Evolutionary conservation across 1,140 invertebrate species (phyloP), one percentile per base, ranked within the genome.

Genomic region (Phortica variegata): DNA sequence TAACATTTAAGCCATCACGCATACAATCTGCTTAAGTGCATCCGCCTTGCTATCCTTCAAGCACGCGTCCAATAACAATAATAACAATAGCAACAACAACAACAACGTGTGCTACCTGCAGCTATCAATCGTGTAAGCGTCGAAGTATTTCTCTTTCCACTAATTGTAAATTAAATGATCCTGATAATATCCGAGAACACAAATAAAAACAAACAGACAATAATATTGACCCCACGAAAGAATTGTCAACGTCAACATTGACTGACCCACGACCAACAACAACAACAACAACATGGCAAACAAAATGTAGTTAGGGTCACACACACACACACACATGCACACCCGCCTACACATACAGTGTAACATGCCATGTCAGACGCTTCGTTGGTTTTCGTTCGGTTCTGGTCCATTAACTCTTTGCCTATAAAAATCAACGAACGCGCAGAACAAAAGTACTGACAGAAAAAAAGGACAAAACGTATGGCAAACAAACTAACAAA

Each of bases 391-490:
- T n/a, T 26, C 32, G 34, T n/a, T 23, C 15, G 58, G 66, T 71
- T 71, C 66, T 66, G 66, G 66, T 71, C 66, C 66, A 71, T 71
- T 71, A 71, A 71, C 66, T 60, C 66, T 62, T 70, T 60, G 65
- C 17, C 43, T 19, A 41, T 23, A 41, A 39, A 19, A 39, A 7
- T 19, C 17, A 19, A 42, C 17, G 23, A 15, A 26, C 40, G n/a
- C 23, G 21, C 23, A 39, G 15, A 38, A 38, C 18, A 18, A 36
- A 36, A n/a, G n/a, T n/a, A n/a, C n/a, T n/a, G n/a, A n/a, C n/a
- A n/a, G n/a, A n/a, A n/a, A n/a, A n/a, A n/a, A n/a, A n/a, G n/a
- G n/a, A n/a, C n/a, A n/a, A n/a, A n/a, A n/a, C n/a, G n/a, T n/a
- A 47, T 32, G 31, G 33, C 50, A 52, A 51, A 50, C 48, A 50